Evolutionary conservation across 2,888 invertebrate genomes (phyloP).

Genomic region (Cheilosia urbana): DNA sequence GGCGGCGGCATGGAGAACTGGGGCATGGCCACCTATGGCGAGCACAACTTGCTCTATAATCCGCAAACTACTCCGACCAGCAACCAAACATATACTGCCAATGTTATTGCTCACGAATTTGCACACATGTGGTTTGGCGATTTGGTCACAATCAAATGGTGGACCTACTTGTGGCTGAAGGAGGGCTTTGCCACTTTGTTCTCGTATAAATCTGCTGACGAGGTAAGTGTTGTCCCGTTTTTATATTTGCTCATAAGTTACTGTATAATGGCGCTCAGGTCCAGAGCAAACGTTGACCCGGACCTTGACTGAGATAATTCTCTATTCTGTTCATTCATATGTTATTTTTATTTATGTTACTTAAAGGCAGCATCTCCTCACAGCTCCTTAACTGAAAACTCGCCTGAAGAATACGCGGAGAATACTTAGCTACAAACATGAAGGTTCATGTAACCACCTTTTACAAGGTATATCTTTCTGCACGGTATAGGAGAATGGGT

Average conservation of each 20-base stretch:
- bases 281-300: too few species aligned
- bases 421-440: too few species aligned
- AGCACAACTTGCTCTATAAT: conserved; percentile 81
- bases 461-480: too few species aligned
- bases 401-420: too few species aligned
- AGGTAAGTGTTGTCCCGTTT: conserved; percentile 76
- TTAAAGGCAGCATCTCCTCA: too few species aligned
- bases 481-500: too few species aligned
- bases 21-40: conserved; percentile 90
- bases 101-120: conserved; percentile 86
- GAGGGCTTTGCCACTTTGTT: conserved; percentile 87
- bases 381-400: too few species aligned
- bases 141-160: conserved; percentile 88
- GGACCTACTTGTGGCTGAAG: conserved; percentile 90
- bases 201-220: conserved; percentile 79
- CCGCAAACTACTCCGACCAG: conserved; percentile 78
- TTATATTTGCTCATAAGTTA: not conserved
- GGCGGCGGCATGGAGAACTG: conserved; percentile 97
- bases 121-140: conserved; percentile 93
- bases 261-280: too few species aligned
- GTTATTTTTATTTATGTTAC: too few species aligned
- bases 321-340: too few species aligned
- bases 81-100: conserved; percentile 84
- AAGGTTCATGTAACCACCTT: too few species aligned
- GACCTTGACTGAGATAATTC: too few species aligned